Conservation (phyloP, 2,888 invertebrate species). For the Alcis repandata region DNA sequence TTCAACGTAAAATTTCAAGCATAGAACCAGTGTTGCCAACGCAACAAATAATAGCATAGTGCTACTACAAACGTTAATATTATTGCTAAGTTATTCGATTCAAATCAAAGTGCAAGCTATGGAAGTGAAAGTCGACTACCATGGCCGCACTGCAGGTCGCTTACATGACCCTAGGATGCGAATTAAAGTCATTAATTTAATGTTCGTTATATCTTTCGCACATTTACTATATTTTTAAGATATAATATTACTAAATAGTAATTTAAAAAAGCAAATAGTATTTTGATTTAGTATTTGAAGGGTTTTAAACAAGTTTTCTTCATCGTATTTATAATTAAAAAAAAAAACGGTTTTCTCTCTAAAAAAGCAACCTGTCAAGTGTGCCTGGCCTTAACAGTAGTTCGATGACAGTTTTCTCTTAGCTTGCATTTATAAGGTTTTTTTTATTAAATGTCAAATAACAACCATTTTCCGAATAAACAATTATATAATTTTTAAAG, state of each 20-base stretch:
- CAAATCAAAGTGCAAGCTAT: slow-evolving; percentile 79
- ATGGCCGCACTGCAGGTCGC: slow-evolving; percentile 34
- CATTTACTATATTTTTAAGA: no score
- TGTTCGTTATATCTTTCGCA: no score
- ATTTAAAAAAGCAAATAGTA: no score
- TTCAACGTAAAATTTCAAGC: slow-evolving; percentile 8
- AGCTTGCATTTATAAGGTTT: not conserved
- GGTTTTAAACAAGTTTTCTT: no score
- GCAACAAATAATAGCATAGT: slow-evolving; percentile 31
- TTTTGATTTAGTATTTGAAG: no score
- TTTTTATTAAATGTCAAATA: not conserved
- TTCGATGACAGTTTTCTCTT: slow-evolving; percentile 46
- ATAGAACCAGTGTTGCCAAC: slow-evolving; percentile 27
- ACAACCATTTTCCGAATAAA: not conserved
- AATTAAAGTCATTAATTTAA: no score
- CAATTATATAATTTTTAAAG: not conserved
- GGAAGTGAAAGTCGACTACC: slow-evolving; percentile 66
- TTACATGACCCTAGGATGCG: no score
- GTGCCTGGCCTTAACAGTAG: slow-evolving; percentile 36
- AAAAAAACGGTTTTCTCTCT: no score
- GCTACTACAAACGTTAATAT: slow-evolving; percentile 34
- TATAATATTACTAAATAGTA: no score
- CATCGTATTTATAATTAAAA: no score
- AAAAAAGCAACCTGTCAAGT: no score
- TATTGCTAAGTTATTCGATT: slow-evolving; percentile 73